Percentiles rank a stretch among this genome's conserved stretches.
These are phyloP conservation scores for Salarias fasciatus DNA, from an alignment of 2,797 vertebrate genomes.

Conservation along the genomic window DNA sequence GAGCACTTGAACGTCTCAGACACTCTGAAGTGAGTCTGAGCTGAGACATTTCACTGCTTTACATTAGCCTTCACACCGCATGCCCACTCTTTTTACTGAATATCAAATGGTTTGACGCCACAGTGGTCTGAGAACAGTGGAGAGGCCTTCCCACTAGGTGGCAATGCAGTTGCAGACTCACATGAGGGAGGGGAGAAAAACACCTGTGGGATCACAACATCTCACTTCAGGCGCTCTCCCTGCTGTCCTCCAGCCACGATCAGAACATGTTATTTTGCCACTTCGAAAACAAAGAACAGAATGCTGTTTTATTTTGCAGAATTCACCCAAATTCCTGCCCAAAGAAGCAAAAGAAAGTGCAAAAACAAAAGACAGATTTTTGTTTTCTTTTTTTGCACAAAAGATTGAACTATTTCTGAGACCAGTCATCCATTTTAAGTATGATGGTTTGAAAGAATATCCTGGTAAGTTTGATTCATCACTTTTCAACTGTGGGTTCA, in stretches of 20 bases:
- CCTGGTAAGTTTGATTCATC: no score
- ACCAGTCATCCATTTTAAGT: no score
- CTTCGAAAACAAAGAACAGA: conserved; percentile 34
- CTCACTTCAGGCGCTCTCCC: conserved; percentile 52
- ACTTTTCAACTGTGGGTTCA: no score
- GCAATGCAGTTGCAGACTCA: conserved; percentile 73
- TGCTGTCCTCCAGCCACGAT: conserved; percentile 36
- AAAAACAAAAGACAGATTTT: neutral
- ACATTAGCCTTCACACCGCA: conserved; percentile 1
- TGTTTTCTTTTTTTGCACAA: no score
- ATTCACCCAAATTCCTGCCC: conserved; percentile 1
- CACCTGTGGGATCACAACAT: conserved; percentile 67
- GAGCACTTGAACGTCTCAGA: no score
- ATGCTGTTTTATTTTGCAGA: no score
- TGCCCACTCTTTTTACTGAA: conserved; percentile 1
- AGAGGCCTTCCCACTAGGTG: conserved; percentile 74
- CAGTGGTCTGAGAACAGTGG: conserved; percentile 32
- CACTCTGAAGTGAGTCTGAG: conserved; percentile 1
- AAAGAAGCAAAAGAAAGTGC: neutral
- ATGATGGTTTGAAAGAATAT: no score
- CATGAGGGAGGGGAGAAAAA: conserved; percentile 33
- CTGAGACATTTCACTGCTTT: conserved; percentile 3
- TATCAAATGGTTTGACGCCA: conserved; percentile 1
- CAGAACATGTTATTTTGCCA: conserved; percentile 33
- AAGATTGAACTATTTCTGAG: no score